Percentiles rank a stretch among this genome's conserved stretches.
Evolutionary conservation across 2,888 invertebrate genomes (phyloP).

Genomic region (Anthophora plumipes): DNA sequence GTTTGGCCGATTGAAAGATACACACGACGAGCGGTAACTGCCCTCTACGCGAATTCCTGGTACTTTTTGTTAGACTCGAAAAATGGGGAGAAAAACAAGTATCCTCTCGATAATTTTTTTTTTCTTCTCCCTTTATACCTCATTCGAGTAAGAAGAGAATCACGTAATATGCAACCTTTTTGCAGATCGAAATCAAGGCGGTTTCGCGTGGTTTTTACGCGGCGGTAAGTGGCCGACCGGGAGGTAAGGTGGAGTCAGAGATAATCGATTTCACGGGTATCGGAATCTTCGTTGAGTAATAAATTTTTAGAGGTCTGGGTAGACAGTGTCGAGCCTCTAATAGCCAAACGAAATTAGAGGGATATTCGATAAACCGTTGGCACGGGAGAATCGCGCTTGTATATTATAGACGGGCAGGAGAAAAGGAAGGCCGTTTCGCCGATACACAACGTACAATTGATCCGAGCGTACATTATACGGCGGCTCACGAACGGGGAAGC

Average conservation of each 20-base stretch:
- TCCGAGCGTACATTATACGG: constrained; percentile 59
- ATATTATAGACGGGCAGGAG: constrained; percentile 1
- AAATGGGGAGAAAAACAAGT: background rate
- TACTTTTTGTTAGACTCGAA: background rate
- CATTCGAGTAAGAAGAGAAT: background rate
- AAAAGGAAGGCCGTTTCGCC: background rate
- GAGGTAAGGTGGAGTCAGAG: constrained; percentile 1
- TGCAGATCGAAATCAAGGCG: background rate
- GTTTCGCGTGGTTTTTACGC: background rate
- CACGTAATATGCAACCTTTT: background rate
- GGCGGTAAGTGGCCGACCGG: constrained; percentile 1
- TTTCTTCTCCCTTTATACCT: background rate
- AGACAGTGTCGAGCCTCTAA: background rate
- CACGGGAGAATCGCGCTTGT: constrained; percentile 8
- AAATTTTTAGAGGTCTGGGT: constrained; percentile 26
- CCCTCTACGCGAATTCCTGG: constrained; percentile 12
- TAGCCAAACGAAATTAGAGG: constrained; percentile 21
- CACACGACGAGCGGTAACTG: constrained; percentile 2
- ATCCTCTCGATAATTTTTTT: background rate
- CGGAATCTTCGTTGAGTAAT: constrained; percentile 6
- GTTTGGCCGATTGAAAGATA: constrained; percentile 51
- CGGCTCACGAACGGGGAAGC: constrained; percentile 58
- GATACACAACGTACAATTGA: constrained; percentile 60
- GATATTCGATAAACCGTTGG: constrained; percentile 20
- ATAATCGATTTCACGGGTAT: constrained; percentile 50